Conservation (phyloP, 2,888 invertebrate genomes). For the Dasypolia templi region DNA sequence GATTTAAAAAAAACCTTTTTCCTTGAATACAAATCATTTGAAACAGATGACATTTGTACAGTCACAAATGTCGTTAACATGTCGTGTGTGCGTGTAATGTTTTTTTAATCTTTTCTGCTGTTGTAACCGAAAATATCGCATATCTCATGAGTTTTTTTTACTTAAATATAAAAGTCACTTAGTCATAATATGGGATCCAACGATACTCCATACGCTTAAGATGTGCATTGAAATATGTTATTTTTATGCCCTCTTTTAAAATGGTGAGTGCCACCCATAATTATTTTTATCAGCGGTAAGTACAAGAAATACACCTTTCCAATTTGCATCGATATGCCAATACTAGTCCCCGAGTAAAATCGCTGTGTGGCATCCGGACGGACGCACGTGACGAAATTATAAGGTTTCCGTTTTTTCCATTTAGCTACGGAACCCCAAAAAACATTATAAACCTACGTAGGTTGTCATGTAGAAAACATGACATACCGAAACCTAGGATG, state of each 20-base stretch:
- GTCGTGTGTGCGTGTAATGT: neutral
- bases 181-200: neutral
- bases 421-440: neutral
- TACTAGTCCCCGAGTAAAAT: neutral
- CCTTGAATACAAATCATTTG: constrained; percentile 6
- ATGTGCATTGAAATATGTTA: too few relatives aligned
- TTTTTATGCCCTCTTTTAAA: too few relatives aligned
- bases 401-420: neutral
- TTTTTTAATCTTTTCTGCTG: neutral
- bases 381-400: too few relatives aligned
- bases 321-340: neutral
- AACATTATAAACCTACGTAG: neutral
- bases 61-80: constrained; percentile 5
- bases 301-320: neutral
- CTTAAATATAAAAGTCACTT: neutral
- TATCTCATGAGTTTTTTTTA: neutral
- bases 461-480: neutral
- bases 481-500: neutral
- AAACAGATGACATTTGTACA: neutral
- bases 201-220: neutral
- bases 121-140: neutral
- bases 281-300: too few relatives aligned
- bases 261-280: too few relatives aligned
- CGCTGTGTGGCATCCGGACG: neutral
- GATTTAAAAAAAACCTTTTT: neutral